Base-by-base conservation (phyloP, 2,797 vertebrate species). In the Gymnothorax reevesii region DNA sequence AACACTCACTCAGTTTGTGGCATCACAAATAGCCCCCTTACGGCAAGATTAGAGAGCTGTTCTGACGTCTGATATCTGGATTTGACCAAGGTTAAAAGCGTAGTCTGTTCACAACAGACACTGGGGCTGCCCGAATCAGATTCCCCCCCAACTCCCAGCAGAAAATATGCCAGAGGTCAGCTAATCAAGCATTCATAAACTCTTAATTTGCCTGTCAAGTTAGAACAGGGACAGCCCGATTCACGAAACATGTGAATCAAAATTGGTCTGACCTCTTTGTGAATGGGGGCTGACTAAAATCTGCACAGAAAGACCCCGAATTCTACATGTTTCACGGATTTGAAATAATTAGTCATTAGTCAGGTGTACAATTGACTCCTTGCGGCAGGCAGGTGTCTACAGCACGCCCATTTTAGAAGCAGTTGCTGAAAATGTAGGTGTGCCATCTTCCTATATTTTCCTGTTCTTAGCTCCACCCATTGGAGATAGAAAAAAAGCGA, bases 11-110 rank as follows among this genome's bases (percentile, higher is more conserved):
- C 42, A 88, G 91, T 90, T 91, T 89, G 82, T 91, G 88, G 91
- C 90, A 92, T 94, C 69, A 91, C 2, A 94, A 95, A 95, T 95
- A 94, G 92, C 90, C 91, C 88, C 90, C 92, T 94, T 94, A 94
- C 94, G 93, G 94, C 91, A 91, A 91, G 92, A 91, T 94, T 93
- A 93, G 79, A 88, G 91, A 91, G 89, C 91, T 89, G 86, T 66
- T 89, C 86, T 82, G 33, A 42, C 33, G 33, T 42, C 33, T 79
- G 75, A 79, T 54, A 83, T 90, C 86, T 90, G 57, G 88, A 88
- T 20, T 6, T 71, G 86, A 87, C 88, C 52, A 4, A 9, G 84
- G 89, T 88, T 91, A 93, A 93, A 93, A 91, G 33, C 91, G 91
- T 89, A 90, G 91, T 88, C 93, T 90, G 89, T 88, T 84, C 89